These are phyloP conservation scores for Heliocidaris erythrogramma DNA, from an alignment of 35 echinoderm and acorn worm species.

Conservation along the genomic window DNA sequence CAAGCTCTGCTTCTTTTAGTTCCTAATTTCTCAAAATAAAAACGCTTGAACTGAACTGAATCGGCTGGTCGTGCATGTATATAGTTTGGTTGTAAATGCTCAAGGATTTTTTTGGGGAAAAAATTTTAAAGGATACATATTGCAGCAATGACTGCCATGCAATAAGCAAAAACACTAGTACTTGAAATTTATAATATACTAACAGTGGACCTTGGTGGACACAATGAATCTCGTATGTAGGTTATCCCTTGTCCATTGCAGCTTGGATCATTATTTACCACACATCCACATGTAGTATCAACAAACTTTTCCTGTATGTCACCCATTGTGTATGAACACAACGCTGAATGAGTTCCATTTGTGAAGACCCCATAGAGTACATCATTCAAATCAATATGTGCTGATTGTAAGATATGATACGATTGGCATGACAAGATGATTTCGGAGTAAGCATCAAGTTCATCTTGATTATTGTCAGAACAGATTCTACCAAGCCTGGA, in stretches of 20 bases:
- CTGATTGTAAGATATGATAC: not conserved
- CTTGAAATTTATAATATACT: too few species aligned
- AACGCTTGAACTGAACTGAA: too few species aligned
- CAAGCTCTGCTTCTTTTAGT: too few species aligned
- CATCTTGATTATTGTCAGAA: not conserved
- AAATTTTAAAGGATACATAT: too few species aligned
- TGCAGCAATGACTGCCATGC: too few species aligned
- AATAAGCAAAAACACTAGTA: too few species aligned
- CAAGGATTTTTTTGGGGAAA: too few species aligned
- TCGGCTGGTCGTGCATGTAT: too few species aligned
- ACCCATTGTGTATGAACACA: not conserved
- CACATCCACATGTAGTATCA: conserved; percentile 16
- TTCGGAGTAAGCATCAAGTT: not conserved
- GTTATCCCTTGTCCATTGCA: not conserved
- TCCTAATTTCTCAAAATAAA: too few species aligned
- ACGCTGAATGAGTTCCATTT: not conserved
- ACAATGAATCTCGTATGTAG: not conserved
- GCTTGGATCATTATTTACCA: not conserved
- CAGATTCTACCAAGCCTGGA: not conserved
- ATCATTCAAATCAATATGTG: not conserved
- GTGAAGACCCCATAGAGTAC: not conserved
- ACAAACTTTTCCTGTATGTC: conserved; percentile 9
- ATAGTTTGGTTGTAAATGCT: too few species aligned
- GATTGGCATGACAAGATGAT: not conserved
- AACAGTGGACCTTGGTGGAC: too few species aligned